phyloP scores from a whole-genome alignment of 1,140 invertebrate genomes.

The Drosophila littoralis region DNA sequence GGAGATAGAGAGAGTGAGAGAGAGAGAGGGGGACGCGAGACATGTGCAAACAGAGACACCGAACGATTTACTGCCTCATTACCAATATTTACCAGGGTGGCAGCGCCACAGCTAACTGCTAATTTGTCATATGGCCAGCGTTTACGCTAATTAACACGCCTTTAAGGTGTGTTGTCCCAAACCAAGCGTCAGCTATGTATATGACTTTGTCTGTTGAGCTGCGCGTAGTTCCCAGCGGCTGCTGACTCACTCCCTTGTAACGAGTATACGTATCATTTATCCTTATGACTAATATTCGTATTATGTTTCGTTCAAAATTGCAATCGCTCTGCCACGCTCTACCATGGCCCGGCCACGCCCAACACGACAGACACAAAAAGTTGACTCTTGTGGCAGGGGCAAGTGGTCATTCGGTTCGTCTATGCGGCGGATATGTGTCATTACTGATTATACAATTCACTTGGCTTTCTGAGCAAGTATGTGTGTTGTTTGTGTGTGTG shows the following conservation, averaged over 20 bases:
- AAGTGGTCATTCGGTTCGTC: slow-evolving; percentile 28
- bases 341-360: slow-evolving; percentile 46
- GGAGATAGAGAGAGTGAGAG: neutral
- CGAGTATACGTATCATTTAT: slow-evolving; percentile 33
- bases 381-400: slow-evolving; percentile 2
- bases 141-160: slow-evolving; percentile 47
- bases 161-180: slow-evolving; percentile 36
- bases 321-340: slow-evolving; percentile 27
- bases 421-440: slow-evolving; percentile 59
- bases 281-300: slow-evolving; percentile 53
- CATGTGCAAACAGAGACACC: slow-evolving; percentile 3
- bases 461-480: slow-evolving; percentile 24
- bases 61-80: slow-evolving; percentile 43
- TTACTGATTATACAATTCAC: slow-evolving; percentile 60
- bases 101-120: slow-evolving; percentile 30
- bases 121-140: slow-evolving; percentile 29
- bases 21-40: neutral
- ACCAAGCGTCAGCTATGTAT: neutral
- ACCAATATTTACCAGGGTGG: slow-evolving; percentile 40
- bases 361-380: slow-evolving; percentile 8
- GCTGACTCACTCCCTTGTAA: slow-evolving; percentile 29
- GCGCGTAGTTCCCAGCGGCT: slow-evolving; percentile 19
- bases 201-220: slow-evolving; percentile 2
- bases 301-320: slow-evolving; percentile 46
- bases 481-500: neutral